Conservation (phyloP, 1,140 invertebrate genomes). For the Temnothorax longispinosus region DNA sequence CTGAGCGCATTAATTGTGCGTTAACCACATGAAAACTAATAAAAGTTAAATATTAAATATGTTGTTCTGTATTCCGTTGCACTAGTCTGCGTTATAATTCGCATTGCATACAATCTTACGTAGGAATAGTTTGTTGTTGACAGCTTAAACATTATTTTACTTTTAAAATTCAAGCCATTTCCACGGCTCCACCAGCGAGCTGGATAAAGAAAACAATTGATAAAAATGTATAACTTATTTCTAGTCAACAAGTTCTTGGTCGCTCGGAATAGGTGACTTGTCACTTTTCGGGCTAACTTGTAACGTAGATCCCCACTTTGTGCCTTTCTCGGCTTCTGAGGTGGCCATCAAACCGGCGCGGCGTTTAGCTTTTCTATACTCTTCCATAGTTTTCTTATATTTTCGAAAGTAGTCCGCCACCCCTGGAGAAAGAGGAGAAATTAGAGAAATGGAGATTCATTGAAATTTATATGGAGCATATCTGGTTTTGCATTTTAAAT, state of each 20-base stretch:
- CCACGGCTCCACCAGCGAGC: not conserved
- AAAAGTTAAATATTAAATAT: not conserved
- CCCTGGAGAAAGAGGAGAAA: constrained; percentile 86
- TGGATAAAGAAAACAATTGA: constrained; percentile 17
- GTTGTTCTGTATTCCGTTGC: not conserved
- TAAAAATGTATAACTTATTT: constrained; percentile 18
- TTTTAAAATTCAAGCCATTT: constrained; percentile 9
- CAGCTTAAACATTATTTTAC: not conserved
- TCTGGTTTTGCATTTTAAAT: not conserved
- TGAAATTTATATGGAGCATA: not conserved
- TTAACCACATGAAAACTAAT: not conserved
- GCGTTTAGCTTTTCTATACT: too few species aligned
- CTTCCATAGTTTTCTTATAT: too few species aligned
- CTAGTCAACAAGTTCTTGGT: constrained; percentile 70
- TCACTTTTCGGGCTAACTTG: constrained; percentile 82
- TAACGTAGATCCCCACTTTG: constrained; percentile 87
- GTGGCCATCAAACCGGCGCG: constrained; percentile 89
- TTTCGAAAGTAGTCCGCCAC: constrained; percentile 95
- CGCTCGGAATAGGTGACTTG: constrained; percentile 76
- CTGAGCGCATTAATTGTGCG: not conserved
- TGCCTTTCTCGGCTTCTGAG: constrained; percentile 87
- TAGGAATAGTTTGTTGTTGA: not conserved
- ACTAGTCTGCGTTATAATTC: constrained; percentile 1
- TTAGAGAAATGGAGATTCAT: not conserved
- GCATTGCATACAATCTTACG: not conserved